These are phyloP conservation scores for Antechinus stuartii DNA, from an alignment of 2,113 vertebrate genomes.

Conservation along the genomic window DNA sequence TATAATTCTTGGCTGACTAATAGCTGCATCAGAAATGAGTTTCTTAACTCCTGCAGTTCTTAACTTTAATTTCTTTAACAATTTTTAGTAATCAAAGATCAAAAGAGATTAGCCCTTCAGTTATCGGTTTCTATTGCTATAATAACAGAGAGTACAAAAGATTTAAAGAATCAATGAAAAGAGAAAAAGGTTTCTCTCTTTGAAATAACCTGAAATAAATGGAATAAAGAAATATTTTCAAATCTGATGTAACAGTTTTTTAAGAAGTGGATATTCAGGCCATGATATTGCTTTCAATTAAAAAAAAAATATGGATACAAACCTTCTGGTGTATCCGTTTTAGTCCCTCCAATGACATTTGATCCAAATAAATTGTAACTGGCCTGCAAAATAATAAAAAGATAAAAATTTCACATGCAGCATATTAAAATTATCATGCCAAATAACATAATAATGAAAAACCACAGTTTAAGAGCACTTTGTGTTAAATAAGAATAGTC, in stretches of 20 bases:
- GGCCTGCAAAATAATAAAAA: conserved; percentile 80
- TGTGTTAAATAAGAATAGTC: not conserved
- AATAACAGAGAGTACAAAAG: too few relatives aligned
- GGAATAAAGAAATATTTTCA: not conserved
- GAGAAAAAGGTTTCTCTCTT: too few relatives aligned
- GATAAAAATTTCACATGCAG: not conserved
- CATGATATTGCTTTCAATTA: not conserved
- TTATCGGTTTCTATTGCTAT: too few relatives aligned
- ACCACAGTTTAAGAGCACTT: not conserved
- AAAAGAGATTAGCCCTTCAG: too few relatives aligned
- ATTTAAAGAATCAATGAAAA: too few relatives aligned
- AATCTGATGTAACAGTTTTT: not conserved
- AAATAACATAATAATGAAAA: not conserved
- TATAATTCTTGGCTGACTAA: not conserved
- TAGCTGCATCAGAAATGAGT: not conserved
- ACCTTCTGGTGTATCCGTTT: conserved; percentile 93
- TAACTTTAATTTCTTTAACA: too few relatives aligned
- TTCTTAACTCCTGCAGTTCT: too few relatives aligned
- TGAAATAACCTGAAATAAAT: too few relatives aligned
- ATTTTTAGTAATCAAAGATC: too few relatives aligned
- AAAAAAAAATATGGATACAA: conserved; percentile 51
- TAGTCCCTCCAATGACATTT: conserved; percentile 86
- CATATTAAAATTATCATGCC: not conserved
- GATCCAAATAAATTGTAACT: conserved; percentile 84
- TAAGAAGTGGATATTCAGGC: not conserved